Evolutionary conservation across 1,140 invertebrate genomes (phyloP).

Genomic region (Pristionchus pacificus): DNA sequence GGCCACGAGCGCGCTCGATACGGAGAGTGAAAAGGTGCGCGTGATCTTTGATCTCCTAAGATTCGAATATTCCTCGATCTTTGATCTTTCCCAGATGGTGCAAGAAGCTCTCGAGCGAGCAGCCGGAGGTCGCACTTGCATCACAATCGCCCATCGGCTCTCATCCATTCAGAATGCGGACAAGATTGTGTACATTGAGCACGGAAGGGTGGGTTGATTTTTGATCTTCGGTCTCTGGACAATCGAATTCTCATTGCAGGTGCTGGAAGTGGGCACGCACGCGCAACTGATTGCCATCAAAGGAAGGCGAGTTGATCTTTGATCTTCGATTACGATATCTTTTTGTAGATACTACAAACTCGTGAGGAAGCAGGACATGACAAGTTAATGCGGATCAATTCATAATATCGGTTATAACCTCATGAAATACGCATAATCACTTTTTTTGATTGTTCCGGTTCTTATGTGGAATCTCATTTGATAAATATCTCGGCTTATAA

Average conservation of each 20-base stretch:
- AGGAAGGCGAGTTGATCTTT: slow-evolving; percentile 35
- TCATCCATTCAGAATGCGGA: slow-evolving; percentile 58
- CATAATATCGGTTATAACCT: no score
- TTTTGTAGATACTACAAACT: slow-evolving; percentile 41
- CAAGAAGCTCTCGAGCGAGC: slow-evolving; percentile 45
- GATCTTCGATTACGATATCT: background rate
- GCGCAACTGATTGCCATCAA: slow-evolving; percentile 49
- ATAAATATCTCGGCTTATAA: no score
- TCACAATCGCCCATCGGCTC: slow-evolving; percentile 61
- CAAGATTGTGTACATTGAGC: slow-evolving; percentile 57
- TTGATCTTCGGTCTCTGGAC: background rate
- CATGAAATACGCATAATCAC: no score
- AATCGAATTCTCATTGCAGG: slow-evolving; percentile 23
- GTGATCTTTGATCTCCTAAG: background rate
- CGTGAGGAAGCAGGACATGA: slow-evolving; percentile 35
- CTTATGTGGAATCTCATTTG: no score
- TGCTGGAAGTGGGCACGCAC: slow-evolving; percentile 56
- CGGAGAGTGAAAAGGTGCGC: slow-evolving; percentile 58
- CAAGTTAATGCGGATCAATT: no score
- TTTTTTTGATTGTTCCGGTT: no score
- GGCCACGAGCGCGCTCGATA: slow-evolving; percentile 61
- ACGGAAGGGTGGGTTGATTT: slow-evolving; percentile 44
- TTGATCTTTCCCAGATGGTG: no score
- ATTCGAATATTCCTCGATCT: no score
- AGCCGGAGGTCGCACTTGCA: slow-evolving; percentile 58